Evolutionary conservation across 2,113 vertebrate species (phyloP), one percentile per base, ranked within the genome.

Genomic region (Bufo bufo): DNA sequence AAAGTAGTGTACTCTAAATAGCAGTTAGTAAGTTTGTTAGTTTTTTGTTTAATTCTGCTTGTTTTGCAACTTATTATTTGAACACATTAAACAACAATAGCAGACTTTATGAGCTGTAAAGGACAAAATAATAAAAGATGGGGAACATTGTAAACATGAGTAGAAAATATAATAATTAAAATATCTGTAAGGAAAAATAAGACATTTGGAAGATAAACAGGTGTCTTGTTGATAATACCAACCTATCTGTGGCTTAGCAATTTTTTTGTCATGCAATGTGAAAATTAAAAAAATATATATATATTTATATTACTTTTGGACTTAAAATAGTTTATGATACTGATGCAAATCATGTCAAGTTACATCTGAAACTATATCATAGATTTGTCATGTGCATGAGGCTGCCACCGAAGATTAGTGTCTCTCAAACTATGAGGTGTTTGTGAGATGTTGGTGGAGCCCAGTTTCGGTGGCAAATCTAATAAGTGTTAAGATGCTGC

Each of bases 51-150:
- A 58, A 80, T 59, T 56, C 78, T 80, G 78, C 49, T 58, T 80
- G 54, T 80, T 80, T 80, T 58, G 54, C n/a, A 58, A 17, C 6
- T 23, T 80, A 11, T 33, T 54, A 58, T 54, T 58, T 79, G 52
- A 20, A 56, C 52, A 79, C 20, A 79, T 79, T 56, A 79, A 79
- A 54, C 20, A 58, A 56, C 78, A 80, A 33, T 80, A 80, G 56
- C 14, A 52, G 54, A 80, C 54, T 80, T 80, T 80, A 80, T 80
- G 78, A 80, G 78, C 78, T 59, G 78, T 80, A 80, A 80, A 80
- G 78, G 78, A 80, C 78, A 80, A 80, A 58, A 56, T 80, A 23
- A 58, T 80, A 56, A 80, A 56, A 33, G 52, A 56, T 58, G 6
- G 23, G 54, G 78, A 80, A 80, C 12, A 56, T n/a, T 7, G 8